Evolutionary conservation across 2,797 vertebrate species (phyloP), one percentile per base, ranked within the genome.

Genomic region (Macropodus opercularis): DNA sequence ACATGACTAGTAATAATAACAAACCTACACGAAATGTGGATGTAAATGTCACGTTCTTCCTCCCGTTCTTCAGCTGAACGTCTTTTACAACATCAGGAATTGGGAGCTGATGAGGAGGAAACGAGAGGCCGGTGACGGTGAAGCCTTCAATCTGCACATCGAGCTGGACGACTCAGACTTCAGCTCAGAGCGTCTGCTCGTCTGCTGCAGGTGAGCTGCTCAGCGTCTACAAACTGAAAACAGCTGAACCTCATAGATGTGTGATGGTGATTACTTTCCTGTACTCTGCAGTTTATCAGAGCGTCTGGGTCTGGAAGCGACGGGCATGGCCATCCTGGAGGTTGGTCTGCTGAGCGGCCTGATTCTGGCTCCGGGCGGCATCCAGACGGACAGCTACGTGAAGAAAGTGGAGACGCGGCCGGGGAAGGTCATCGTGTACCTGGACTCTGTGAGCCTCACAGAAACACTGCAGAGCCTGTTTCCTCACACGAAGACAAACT

Each of bases 171-270:
- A 95, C 78, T 15, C 64, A 3, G 87, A 92, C 19, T 22, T 64
- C 5, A 81, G 92, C 58, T 83, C 70, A 3, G 44, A 93, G 44
- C 77, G 86, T 17, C 69, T 96, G 80, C 68, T 81, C 46, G 85
- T 96, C 51, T 96, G 95, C 59, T 92, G 88, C 84, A 93, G 94
- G 95, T 96, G 84, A 86, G 51, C 15, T 13, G 10, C 23, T 15
- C 8, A 14, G 7, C 26, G n/a, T 18, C 26, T 26, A 24, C 24
- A 24, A n/a, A n/a, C n/a, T n/a, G n/a, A n/a, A n/a, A n/a, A n/a
- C n/a, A n/a, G n/a, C 24, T 29, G 8, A 10, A 19, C 38, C 54
- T 15, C 50, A 15, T 19, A 2, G 17, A 13, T n/a, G n/a, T 21
- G 1, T 38, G 4, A 2, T 15, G 13, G 34, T n/a, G 42, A 5